Percentiles rank a stretch among this genome's conserved stretches.
phyloP scores from a whole-genome alignment of 2,113 vertebrate genomes.

The Pituophis catenifer region DNA sequence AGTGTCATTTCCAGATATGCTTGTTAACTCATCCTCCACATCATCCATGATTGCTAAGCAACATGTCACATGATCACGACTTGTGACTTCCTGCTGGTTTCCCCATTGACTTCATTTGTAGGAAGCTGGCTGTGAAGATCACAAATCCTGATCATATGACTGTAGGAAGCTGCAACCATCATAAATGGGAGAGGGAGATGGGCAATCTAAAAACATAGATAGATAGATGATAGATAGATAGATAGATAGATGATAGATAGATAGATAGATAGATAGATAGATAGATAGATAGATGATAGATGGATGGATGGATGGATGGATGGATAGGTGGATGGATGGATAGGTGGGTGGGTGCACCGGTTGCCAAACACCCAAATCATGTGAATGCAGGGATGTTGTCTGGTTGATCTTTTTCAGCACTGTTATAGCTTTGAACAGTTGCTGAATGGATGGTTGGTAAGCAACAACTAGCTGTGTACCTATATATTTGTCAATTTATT shows the following conservation, averaged over 20 bases:
- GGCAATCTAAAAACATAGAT: not conserved
- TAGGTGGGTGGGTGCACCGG: rapidly evolving
- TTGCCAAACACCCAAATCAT: not conserved
- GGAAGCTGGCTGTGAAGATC: not conserved
- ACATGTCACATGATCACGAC: not conserved
- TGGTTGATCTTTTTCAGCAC: not conserved
- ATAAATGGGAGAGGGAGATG: not conserved
- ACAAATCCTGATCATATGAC: not conserved
- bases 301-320: not conserved
- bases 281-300: not conserved
- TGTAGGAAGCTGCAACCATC: not conserved
- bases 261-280: not conserved
- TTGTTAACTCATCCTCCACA: not conserved
- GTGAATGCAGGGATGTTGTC: not conserved
- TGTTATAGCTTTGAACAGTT: not conserved
- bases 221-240: no score
- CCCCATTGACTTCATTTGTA: not conserved
- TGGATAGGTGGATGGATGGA: rapidly evolving
- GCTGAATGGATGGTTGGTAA: not conserved
- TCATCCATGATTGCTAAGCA: not conserved
- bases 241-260: not conserved
- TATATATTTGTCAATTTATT: not conserved
- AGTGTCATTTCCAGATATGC: not conserved
- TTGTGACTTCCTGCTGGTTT: not conserved
- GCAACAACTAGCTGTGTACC: not conserved